A percentile compares a stretch with the other conserved stretches of the same genome.
phyloP scores from a whole-genome alignment of 2,888 invertebrate species.

The Aleiodes testaceus region DNA sequence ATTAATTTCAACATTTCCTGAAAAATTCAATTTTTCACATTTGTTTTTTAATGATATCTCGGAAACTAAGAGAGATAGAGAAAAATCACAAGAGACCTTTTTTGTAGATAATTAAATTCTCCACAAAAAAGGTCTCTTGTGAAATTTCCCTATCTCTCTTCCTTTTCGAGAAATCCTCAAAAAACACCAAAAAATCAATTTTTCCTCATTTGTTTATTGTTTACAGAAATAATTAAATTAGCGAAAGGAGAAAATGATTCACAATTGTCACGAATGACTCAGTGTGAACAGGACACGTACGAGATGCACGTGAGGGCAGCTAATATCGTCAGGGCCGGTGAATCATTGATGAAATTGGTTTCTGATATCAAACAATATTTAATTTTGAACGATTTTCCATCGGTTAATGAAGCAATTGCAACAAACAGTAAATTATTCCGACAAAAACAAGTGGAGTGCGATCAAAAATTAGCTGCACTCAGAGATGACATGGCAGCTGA shows the following conservation, averaged over 20 bases:
- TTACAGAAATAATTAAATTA: conserved; percentile 90
- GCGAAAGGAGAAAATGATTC: conserved; percentile 93
- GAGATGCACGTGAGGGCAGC: conserved; percentile 98
- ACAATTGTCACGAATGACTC: conserved; percentile 91
- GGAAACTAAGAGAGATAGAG: too few relatives aligned
- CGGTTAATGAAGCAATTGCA: conserved; percentile 97
- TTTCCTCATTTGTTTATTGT: neutral
- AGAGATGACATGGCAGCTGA: conserved; percentile 97
- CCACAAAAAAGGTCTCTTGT: neutral
- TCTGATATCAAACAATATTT: conserved; percentile 98
- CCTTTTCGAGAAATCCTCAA: neutral
- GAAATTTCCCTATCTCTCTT: too few relatives aligned
- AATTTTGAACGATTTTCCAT: conserved; percentile 98
- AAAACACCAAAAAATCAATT: neutral
- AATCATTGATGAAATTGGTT: conserved; percentile 96
- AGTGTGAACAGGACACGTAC: conserved; percentile 95
- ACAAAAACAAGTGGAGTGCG: conserved; percentile 93
- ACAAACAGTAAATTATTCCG: conserved; percentile 92
- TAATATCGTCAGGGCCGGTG: conserved; percentile 96
- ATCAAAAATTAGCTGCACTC: conserved; percentile 92
- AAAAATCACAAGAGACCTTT: too few relatives aligned
- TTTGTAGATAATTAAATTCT: too few relatives aligned
- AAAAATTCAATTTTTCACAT: too few relatives aligned
- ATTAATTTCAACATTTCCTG: too few relatives aligned
- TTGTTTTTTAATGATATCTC: too few relatives aligned